These are phyloP conservation scores for Pao palembangensis DNA, from an alignment of 2,113 vertebrate genomes.

Conservation along the genomic window DNA sequence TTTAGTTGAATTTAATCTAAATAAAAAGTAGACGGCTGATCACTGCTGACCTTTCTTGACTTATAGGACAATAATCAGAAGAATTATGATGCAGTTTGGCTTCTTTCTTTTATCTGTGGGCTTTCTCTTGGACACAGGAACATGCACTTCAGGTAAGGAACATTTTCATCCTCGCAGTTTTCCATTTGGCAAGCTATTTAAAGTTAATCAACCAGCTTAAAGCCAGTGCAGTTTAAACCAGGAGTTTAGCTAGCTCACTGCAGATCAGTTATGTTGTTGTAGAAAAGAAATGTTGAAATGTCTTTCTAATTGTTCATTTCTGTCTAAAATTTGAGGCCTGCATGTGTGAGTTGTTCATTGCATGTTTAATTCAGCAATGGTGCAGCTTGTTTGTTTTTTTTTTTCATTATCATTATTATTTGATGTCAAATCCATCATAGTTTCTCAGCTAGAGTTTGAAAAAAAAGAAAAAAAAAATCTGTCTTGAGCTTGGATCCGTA, in stretches of 20 bases:
- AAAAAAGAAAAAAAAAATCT: slow-evolving; percentile 54
- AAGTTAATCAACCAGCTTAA: no score
- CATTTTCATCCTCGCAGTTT: neutral
- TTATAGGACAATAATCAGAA: slow-evolving; percentile 32
- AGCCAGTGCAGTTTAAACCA: no score
- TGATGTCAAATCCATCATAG: slow-evolving; percentile 45
- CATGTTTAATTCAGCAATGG: neutral
- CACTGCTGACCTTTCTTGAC: slow-evolving; percentile 3
- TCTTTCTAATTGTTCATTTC: no score
- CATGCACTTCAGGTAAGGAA: slow-evolving; percentile 64
- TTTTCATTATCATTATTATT: slow-evolving; percentile 8
- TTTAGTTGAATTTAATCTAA: neutral
- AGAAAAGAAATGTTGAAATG: no score
- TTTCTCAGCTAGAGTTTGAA: slow-evolving; percentile 45
- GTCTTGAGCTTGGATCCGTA: slow-evolving; percentile 52
- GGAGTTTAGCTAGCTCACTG: no score
- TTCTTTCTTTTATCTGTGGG: slow-evolving; percentile 38
- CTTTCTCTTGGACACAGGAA: slow-evolving; percentile 41
- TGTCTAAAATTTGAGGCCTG: no score
- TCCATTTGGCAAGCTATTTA: neutral
- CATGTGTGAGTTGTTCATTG: no score
- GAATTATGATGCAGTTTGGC: slow-evolving; percentile 30
- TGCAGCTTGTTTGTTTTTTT: neutral
- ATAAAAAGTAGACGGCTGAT: no score
- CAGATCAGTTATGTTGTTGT: no score